Percentiles rank a stretch among this genome's conserved stretches.
Conservation (phyloP, 2,888 invertebrate species). For the Drosophila pseudotakahashii region DNA sequence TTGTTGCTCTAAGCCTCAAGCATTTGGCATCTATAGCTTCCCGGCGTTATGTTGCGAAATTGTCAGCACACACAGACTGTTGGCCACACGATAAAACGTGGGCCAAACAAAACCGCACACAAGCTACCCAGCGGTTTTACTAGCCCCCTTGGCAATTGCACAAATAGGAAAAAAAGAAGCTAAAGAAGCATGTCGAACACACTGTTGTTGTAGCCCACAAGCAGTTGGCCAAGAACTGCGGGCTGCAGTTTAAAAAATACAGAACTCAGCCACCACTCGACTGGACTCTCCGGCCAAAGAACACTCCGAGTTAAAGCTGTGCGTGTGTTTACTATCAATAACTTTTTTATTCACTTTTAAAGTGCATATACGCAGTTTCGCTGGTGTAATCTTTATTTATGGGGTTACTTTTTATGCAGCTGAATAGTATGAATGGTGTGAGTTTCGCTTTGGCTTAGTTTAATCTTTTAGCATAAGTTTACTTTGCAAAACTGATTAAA, state of each 20-base stretch:
- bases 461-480: neutral
- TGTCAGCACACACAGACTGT: conserved; percentile 35
- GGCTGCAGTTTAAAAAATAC: conserved; percentile 24
- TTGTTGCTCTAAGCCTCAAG: conserved; percentile 53
- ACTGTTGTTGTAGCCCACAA: conserved; percentile 17
- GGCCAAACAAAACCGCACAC: conserved; percentile 21
- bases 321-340: conserved; percentile 18
- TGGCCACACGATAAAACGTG: conserved; percentile 53
- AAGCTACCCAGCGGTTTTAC: conserved; percentile 30
- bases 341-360: conserved; percentile 24
- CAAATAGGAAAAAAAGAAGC: neutral
- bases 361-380: conserved; percentile 11
- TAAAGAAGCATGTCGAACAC: conserved; percentile 13
- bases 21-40: conserved; percentile 53
- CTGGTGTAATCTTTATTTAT: conserved; percentile 6
- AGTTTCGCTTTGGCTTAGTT: neutral
- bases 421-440: neutral
- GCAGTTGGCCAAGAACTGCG: conserved; percentile 25
- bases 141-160: conserved; percentile 9
- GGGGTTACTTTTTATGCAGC: neutral
- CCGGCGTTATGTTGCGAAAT: conserved; percentile 41
- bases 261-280: conserved; percentile 7
- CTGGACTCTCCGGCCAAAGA: conserved; percentile 7
- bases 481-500: neutral
- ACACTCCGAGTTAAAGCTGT: conserved; percentile 3